Percentiles rank a stretch among this genome's conserved stretches.
phyloP scores from a whole-genome alignment of 2,797 vertebrate genomes.

The Dendrocincla fuliginosa region DNA sequence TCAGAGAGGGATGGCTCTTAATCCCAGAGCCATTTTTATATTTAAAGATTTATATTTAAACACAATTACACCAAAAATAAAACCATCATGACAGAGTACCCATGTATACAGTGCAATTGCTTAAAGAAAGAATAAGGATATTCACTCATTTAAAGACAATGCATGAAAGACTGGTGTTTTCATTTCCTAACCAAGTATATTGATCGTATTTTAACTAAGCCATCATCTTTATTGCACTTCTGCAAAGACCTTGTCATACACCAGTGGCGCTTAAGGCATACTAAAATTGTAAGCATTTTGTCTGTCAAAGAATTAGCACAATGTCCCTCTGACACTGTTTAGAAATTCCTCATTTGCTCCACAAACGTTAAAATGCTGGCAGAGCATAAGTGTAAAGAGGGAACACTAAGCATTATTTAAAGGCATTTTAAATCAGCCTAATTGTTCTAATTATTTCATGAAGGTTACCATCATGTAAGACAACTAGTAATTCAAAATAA shows the following conservation, averaged over 20 bases:
- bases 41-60: neutral
- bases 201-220: slow-evolving; percentile 48
- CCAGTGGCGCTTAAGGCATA: neutral
- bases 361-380: slow-evolving; percentile 40
- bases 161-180: neutral
- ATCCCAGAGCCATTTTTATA: neutral
- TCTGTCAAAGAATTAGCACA: slow-evolving; percentile 45
- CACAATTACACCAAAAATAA: neutral
- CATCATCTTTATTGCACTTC: slow-evolving; percentile 34
- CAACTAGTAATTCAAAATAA: slow-evolving; percentile 19
- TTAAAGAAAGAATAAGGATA: neutral
- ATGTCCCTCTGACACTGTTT: slow-evolving; percentile 25
- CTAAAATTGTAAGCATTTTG: slow-evolving; percentile 46
- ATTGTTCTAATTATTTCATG: neutral
- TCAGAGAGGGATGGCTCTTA: neutral
- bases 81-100: neutral
- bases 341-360: slow-evolving; percentile 58
- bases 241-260: slow-evolving; percentile 51
- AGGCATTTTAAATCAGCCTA: slow-evolving; percentile 22
- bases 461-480: slow-evolving; percentile 5
- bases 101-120: neutral
- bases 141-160: slow-evolving; percentile 1
- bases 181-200: slow-evolving; percentile 17
- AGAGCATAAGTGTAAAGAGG: neutral
- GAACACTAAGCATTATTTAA: slow-evolving; percentile 44